phyloP scores from a whole-genome alignment of 2,888 invertebrate species.

The Lasius fuliginosus region DNA sequence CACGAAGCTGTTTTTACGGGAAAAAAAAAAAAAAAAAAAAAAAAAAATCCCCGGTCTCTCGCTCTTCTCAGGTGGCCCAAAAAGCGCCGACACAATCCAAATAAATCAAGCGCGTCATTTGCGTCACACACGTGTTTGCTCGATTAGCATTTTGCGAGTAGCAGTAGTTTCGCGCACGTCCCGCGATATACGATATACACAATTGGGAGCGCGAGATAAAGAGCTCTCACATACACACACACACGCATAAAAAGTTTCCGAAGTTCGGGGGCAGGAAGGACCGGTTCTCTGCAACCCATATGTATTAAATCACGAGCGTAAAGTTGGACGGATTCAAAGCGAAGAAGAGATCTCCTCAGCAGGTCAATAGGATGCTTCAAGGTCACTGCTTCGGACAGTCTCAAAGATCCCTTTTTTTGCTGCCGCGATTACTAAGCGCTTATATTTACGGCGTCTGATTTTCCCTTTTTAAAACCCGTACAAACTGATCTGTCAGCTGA shows the following conservation, averaged over 20 bases:
- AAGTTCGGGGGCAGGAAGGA: constrained; percentile 35
- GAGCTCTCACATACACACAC: constrained; percentile 20
- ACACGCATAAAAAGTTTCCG: constrained; percentile 26
- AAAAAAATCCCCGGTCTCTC: not conserved
- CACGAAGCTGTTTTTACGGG: not conserved
- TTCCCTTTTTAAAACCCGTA: not conserved
- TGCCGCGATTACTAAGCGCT: constrained; percentile 3
- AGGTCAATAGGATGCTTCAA: constrained; percentile 58
- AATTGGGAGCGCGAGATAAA: constrained; percentile 48
- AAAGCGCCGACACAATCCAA: not conserved
- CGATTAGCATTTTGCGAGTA: constrained; percentile 50
- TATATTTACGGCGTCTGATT: constrained; percentile 10
- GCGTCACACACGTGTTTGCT: constrained; percentile 47
- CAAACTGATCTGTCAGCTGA: not conserved
- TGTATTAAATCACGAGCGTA: constrained; percentile 49
- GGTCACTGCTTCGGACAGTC: constrained; percentile 39
- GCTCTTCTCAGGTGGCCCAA: not conserved
- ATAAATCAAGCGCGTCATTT: constrained; percentile 9
- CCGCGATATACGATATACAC: constrained; percentile 19
- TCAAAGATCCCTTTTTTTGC: constrained; percentile 14
- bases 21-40: not conserved
- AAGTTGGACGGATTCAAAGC: constrained; percentile 52
- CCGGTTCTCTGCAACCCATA: constrained; percentile 53
- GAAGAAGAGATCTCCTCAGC: constrained; percentile 39
- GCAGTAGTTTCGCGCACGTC: constrained; percentile 8